Base-by-base conservation (phyloP, 2,888 invertebrate species). In the Hirtodrosophila trivittata region DNA sequence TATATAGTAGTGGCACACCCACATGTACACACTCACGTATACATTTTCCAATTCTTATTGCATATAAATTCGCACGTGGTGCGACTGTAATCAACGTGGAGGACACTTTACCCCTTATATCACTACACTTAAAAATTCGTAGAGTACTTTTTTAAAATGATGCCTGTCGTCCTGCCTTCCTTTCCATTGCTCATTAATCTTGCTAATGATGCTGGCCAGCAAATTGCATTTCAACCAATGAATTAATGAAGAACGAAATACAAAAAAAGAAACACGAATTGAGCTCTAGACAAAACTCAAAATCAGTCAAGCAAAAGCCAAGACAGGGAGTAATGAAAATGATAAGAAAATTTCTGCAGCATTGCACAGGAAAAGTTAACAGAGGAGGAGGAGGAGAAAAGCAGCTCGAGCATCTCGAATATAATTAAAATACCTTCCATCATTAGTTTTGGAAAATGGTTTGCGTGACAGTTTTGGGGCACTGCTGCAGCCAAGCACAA, bases 361-460 rank as follows among this genome's bases (percentile, higher is more conserved):
- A 86, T 47, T 87, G 80, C 80, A 87, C 80, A 81, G 43, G 33
- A 45, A 46, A 71, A 70, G 41, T 54, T 42, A 32, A 35, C 25
- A 25, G 35, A 51, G 28, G 57, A 46, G 39, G 30, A 38, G 33
- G 46, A 45, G 35, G 33, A 45, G 28, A 10, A 26, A 33, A 18
- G 50, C 33, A 54, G 18, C 28, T 7, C 2, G 7, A 7, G 62
- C 56, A n/a, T n/a, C n/a, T 46, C 50, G 77, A 84, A 82, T 82
- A 87, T 86, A 86, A 88, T 88, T 88, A 87, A 84, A 84, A 84
- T 88, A 84, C 88, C 88, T 87, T 88, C 86, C 84, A 87, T 86
- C 86, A 88, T 87, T 87, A 88, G 87, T 87, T 87, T 83, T 63
- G 81, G 81, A 75, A 86, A 82, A 82, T 82, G 86, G 78, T 71